Conservation (phyloP, 2,113 vertebrate species). For the Oenanthe oenanthe region DNA sequence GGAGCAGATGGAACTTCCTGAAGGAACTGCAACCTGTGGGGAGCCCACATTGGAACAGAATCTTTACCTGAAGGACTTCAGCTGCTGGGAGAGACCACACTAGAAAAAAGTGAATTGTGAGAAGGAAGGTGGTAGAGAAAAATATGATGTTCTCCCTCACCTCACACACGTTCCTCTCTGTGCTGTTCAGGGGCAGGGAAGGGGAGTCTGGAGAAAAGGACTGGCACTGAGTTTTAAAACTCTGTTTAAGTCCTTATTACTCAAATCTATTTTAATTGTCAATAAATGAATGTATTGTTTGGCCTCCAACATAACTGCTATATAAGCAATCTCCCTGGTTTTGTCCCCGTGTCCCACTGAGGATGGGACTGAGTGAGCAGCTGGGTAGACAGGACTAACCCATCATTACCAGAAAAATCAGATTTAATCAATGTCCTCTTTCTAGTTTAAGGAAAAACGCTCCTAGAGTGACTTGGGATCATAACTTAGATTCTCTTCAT, state of each 20-base stretch:
- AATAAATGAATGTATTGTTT: neutral
- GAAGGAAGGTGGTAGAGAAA: neutral
- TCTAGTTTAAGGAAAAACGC: neutral
- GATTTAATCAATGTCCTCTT: neutral
- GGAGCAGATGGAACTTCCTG: neutral
- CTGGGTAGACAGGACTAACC: neutral
- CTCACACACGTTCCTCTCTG: fast-evolving
- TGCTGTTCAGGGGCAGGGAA: neutral
- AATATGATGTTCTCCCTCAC: neutral
- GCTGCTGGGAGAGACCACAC: neutral
- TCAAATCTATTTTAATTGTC: neutral
- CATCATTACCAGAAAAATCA: neutral
- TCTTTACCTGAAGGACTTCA: neutral
- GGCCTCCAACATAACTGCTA: neutral
- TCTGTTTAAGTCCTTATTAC: neutral
- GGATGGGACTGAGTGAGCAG: neutral
- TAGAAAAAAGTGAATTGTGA: neutral
- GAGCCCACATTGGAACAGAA: neutral
- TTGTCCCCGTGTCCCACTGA: neutral
- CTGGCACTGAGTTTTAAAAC: neutral
- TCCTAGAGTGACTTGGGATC: neutral
- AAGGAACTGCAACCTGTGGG: neutral
- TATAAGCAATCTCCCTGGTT: neutral
- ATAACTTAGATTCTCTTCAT: neutral
- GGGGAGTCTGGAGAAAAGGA: neutral